Conservation (phyloP, 2,888 invertebrate species). For the Aporophyla nigra region DNA sequence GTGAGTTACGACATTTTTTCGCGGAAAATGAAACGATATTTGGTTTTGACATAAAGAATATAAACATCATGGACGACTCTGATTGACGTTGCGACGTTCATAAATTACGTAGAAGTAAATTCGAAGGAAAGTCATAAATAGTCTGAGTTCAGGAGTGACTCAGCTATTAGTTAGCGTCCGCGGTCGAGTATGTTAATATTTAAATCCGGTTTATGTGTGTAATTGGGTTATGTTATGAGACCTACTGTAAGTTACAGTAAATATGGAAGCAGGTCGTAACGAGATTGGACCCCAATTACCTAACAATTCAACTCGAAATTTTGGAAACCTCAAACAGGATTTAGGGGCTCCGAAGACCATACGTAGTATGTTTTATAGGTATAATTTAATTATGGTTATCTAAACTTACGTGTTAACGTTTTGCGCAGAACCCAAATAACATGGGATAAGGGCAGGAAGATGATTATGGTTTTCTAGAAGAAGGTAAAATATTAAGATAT, state of each 20-base stretch:
- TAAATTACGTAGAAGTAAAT: neutral
- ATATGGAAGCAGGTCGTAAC: conserved; percentile 32
- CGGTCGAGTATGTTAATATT: conserved; percentile 41
- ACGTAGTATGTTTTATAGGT: neutral
- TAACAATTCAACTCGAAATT: conserved; percentile 30
- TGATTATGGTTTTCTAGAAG: no score
- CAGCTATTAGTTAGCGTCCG: neutral
- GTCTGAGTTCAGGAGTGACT: neutral
- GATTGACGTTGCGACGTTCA: conserved; percentile 14
- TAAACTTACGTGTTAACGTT: neutral
- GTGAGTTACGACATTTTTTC: conserved; percentile 24
- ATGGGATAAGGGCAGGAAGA: no score
- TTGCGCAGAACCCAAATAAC: neutral
- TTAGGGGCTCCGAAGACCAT: neutral
- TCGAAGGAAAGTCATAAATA: neutral
- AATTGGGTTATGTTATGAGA: conserved; percentile 47
- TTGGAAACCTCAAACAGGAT: conserved; percentile 11
- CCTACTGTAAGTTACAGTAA: conserved; percentile 25
- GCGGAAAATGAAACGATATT: conserved; percentile 2
- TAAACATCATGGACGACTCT: conserved; percentile 9
- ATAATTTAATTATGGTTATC: neutral
- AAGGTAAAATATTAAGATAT: no score
- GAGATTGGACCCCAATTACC: conserved; percentile 59
- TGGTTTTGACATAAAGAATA: neutral
- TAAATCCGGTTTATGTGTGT: conserved; percentile 31